Evolutionary conservation across 2,113 vertebrate species (phyloP), one percentile per base, ranked within the genome.

Genomic region (Ellobius talpinus): DNA sequence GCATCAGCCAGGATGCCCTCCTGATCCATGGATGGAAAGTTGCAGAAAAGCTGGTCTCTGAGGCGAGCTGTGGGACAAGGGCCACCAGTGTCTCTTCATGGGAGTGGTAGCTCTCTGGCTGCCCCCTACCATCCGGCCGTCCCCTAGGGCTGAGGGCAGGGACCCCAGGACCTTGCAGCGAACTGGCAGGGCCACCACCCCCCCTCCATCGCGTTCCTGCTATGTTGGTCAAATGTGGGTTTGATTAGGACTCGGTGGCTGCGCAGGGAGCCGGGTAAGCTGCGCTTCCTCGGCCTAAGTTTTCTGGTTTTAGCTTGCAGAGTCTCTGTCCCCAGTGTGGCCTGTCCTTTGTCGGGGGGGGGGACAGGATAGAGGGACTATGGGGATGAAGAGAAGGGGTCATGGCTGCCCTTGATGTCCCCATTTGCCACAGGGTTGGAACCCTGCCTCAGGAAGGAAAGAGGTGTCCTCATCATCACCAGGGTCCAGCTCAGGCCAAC

Each of bases 291-390:
- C 0, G 26, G 90, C 91, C 96, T 55, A 97, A 98, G 98, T 98
- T 98, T 98, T 98, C 61, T 95, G 97, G 95, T 98, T 98, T 96
- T 92, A 87, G 96, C 96, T 97, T 91, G 63, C 58, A 0, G 89
- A 96, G 84, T 97, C 95, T 93, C 6, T 7, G 68, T 97, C 95
- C 86, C 97, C 76, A 58, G 97, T 87, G 7, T 94, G 94, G 96
- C 47, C 96, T 94, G 96, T 96, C 98, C 98, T 99, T 99, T 98
- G 98, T 98, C 98, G 98, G 91, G 95, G 63, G n/a, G n/a, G n/a
- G n/a, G 92, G 97, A 47, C 6, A 73, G 66, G 23, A 14, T 17
- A 70, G 85, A n/a, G 52, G 94, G 84, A 91, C 82, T 91, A 76
- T 31, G 42, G 50, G 3, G 17, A 50, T 65, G 87, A 88, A 3